Percentiles rank a stretch among this genome's conserved stretches.
Conservation (phyloP, 1,140 invertebrate genomes). For the Eciton burchellii region DNA sequence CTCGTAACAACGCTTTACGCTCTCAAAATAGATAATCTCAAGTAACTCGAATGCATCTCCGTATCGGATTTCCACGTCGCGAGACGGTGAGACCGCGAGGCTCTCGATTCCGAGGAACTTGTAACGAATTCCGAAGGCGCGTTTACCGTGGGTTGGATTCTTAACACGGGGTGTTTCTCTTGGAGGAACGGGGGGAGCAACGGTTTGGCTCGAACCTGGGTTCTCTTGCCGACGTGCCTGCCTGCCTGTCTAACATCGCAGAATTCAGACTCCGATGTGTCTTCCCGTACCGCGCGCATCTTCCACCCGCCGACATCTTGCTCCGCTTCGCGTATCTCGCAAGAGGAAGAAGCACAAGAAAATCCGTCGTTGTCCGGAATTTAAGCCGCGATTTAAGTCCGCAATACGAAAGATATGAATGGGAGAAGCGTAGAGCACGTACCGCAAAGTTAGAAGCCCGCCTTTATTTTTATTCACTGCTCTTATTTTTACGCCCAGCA, state of each 20-base stretch:
- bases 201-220: conserved; percentile 9
- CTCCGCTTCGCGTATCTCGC: background rate
- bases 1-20: too few relatives aligned
- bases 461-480: conserved; percentile 3
- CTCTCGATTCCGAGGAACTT: conserved; percentile 16
- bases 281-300: background rate
- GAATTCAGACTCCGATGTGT: background rate
- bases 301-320: conserved; percentile 9
- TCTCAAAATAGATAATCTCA: too few relatives aligned
- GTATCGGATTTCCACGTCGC: conserved; percentile 17
- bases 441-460: conserved; percentile 4
- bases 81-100: background rate
- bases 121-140: conserved; percentile 37
- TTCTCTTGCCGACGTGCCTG: conserved; percentile 7
- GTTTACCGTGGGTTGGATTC: conserved; percentile 33
- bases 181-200: background rate
- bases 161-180: conserved; percentile 32
- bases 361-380: background rate
- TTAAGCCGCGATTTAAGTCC: background rate
- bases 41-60: conserved; percentile 17
- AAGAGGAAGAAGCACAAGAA: background rate
- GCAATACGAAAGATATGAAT: background rate
- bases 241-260: background rate
- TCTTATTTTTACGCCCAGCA: background rate
- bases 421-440: background rate